phyloP scores from a whole-genome alignment of 2,888 invertebrate species.

The Campaea margaritaria region DNA sequence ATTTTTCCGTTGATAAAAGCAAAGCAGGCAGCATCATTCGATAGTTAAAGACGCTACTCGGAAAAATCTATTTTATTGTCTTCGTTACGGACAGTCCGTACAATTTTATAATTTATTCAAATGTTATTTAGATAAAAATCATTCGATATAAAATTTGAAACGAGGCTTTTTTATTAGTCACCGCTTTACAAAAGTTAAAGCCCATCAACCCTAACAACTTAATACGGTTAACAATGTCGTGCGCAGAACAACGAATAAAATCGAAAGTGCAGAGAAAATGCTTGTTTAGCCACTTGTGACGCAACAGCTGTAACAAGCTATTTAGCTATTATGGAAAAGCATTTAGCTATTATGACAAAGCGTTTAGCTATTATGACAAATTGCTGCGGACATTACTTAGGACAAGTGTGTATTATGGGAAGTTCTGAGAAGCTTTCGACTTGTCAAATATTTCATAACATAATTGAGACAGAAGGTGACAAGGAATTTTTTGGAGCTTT shows the following conservation, averaged over 20 bases:
- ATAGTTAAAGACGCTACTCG: too few species aligned
- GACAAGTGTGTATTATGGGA: background rate
- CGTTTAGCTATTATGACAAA: constrained; percentile 6
- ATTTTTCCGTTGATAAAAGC: too few species aligned
- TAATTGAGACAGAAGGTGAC: too few species aligned
- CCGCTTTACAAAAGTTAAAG: background rate
- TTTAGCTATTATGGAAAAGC: constrained; percentile 8
- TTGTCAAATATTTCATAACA: too few species aligned
- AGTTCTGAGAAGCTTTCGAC: too few species aligned
- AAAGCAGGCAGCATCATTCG: too few species aligned
- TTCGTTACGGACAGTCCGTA: too few species aligned
- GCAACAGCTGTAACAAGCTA: constrained; percentile 45
- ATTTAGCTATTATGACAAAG: constrained; percentile 18
- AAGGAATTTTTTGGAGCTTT: too few species aligned
- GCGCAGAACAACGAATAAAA: constrained; percentile 60
- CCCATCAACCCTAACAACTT: constrained; percentile 34
- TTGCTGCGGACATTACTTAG: constrained; percentile 11
- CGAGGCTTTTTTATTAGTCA: background rate
- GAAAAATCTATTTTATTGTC: too few species aligned
- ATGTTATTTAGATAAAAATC: too few species aligned
- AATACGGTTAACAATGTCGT: constrained; percentile 47
- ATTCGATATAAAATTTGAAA: too few species aligned
- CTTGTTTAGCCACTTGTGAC: constrained; percentile 50
- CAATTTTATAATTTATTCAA: too few species aligned
- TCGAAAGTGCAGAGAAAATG: constrained; percentile 77